A percentile compares a stretch with the other conserved stretches of the same genome.
Conservation (phyloP, 2,888 invertebrate genomes). For the Neuroscelio doddi region DNA sequence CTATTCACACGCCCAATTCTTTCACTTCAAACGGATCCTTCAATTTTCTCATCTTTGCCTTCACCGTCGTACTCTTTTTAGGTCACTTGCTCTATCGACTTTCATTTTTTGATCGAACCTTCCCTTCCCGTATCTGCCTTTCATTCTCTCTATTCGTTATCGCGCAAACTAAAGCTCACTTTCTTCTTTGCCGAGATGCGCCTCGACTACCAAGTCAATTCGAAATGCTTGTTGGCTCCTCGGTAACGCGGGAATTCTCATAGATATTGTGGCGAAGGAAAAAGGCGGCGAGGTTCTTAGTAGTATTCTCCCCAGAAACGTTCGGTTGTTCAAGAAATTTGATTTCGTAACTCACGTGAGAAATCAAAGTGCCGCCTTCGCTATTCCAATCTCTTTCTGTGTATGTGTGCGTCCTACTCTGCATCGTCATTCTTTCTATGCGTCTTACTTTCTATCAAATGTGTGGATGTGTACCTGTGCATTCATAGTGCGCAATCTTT, state of each 20-base stretch:
- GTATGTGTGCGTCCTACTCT: slow-evolving; percentile 8
- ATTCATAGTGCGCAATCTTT: slow-evolving; percentile 49
- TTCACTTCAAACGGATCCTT: slow-evolving; percentile 5
- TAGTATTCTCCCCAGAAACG: slow-evolving; percentile 17
- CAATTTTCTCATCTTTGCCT: slow-evolving; percentile 11
- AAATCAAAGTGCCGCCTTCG: slow-evolving; percentile 41
- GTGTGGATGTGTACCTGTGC: slow-evolving; percentile 10
- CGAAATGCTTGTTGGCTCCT: slow-evolving; percentile 22
- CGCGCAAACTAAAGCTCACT: slow-evolving; percentile 27
- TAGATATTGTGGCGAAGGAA: slow-evolving; percentile 22
- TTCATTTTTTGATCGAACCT: slow-evolving; percentile 21
- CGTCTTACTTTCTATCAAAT: slow-evolving; percentile 13
- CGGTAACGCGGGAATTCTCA: slow-evolving; percentile 20
- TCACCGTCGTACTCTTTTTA: slow-evolving; percentile 13
- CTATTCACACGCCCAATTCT: slow-evolving; percentile 1
- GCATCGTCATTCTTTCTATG: slow-evolving; percentile 5
- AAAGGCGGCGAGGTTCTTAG: slow-evolving; percentile 11
- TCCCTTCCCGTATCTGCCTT: slow-evolving; percentile 14
- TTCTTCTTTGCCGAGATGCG: slow-evolving; percentile 18
- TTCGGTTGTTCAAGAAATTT: slow-evolving; percentile 50
- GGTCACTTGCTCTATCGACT: slow-evolving; percentile 24
- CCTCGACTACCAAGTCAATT: slow-evolving; percentile 43
- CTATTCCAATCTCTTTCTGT: slow-evolving; percentile 28
- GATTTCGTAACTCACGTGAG: slow-evolving; percentile 46
- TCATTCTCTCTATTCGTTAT: slow-evolving; percentile 31